These are phyloP conservation scores for Anaspis maculata DNA, from an alignment of 2,888 invertebrate species.

Conservation along the genomic window DNA sequence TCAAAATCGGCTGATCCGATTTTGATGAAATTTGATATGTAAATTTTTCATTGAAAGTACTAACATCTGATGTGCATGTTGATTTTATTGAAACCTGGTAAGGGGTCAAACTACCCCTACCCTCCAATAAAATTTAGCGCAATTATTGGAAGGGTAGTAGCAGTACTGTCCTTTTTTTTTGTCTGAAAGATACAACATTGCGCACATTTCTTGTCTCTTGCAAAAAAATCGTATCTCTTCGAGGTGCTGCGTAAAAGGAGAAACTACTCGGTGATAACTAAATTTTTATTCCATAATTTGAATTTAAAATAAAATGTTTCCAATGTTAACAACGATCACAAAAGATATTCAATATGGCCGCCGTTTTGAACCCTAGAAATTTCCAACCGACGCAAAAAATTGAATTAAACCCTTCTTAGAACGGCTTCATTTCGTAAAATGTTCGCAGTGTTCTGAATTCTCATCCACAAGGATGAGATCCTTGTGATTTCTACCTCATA, in stretches of 20 bases:
- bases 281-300: no score
- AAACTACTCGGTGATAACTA: no score
- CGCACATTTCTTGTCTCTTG: not conserved
- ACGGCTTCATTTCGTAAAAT: not conserved
- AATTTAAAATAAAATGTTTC: no score
- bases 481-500: not conserved
- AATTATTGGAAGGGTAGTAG: no score
- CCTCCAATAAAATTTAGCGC: not conserved
- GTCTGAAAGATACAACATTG: not conserved
- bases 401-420: not conserved
- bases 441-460: not conserved
- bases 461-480: not conserved
- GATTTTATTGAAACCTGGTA: not conserved
- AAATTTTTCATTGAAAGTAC: not conserved
- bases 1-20: not conserved
- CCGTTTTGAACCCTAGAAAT: not conserved
- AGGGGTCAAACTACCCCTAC: not conserved
- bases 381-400: conserved; percentile 1
- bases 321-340: not conserved
- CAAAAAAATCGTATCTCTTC: conserved; percentile 1
- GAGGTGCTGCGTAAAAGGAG: not conserved
- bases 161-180: no score
- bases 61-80: not conserved
- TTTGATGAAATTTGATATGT: not conserved
- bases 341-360: not conserved